These are phyloP conservation scores for Sycophaga agraensis DNA, from an alignment of 1,140 invertebrate species.

Conservation along the genomic window DNA sequence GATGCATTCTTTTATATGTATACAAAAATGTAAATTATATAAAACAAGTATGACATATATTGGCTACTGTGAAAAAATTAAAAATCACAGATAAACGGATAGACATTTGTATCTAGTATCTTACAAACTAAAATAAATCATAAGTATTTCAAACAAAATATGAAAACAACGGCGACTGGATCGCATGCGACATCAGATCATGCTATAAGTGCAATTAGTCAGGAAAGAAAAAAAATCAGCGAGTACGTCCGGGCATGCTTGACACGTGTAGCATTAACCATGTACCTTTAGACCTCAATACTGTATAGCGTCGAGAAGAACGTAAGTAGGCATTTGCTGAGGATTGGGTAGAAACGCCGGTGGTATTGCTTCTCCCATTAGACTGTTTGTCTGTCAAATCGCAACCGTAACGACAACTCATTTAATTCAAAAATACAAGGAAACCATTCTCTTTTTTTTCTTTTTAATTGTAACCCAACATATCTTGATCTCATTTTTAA, in stretches of 20 bases:
- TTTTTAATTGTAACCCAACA: conserved; percentile 16
- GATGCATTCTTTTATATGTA: too few relatives aligned
- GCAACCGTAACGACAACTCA: conserved; percentile 44
- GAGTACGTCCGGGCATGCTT: conserved; percentile 37
- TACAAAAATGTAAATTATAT: conserved; percentile 7
- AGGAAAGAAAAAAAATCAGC: conserved; percentile 27
- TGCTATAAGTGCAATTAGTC: conserved; percentile 37
- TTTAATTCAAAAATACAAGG: conserved; percentile 29
- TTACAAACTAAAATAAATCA: conserved; percentile 14
- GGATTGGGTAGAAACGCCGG: conserved; percentile 58
- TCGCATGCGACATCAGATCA: conserved; percentile 28
- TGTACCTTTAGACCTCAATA: conserved; percentile 61
- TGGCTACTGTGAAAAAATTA: conserved; percentile 4
- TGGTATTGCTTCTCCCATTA: conserved; percentile 59
- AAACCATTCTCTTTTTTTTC: conserved; percentile 25
- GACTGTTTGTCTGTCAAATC: conserved; percentile 59
- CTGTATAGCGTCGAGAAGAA: conserved; percentile 60
- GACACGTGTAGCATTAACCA: conserved; percentile 39
- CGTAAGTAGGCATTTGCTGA: conserved; percentile 60
- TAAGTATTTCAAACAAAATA: conserved; percentile 8
- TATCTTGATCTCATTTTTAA: conserved; percentile 3
- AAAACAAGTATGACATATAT: conserved; percentile 14
- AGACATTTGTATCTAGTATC: conserved; percentile 8
- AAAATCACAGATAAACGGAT: conserved; percentile 6
- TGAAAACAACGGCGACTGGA: conserved; percentile 4